Evolutionary conservation across 2,888 invertebrate genomes (phyloP), one percentile per base, ranked within the genome.

Genomic region (Agrochola lota): DNA sequence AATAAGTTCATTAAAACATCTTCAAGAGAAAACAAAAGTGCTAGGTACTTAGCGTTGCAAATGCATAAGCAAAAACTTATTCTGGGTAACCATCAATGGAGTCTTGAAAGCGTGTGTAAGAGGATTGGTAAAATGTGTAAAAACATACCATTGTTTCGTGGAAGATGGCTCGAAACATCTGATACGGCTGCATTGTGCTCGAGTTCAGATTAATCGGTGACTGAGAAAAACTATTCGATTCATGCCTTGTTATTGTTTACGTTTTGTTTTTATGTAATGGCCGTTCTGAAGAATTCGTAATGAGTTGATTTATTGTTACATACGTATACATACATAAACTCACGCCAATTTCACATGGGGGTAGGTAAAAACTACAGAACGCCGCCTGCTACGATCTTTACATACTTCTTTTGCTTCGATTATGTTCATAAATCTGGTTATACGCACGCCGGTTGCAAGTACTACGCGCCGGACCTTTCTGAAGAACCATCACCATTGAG

Each of bases 41-140:
- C 43, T 66, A n/a, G n/a, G n/a, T n/a, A 77, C 12, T 73, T 77
- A 77, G 74, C 74, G 73, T 55, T 68, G 57, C 60, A 62, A 26
- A 74, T 81, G 87, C 82, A 71, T 79, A 70, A 71, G 68, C 80
- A 93, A 92, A 89, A 92, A 93, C 89, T 71, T 66, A 84, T 89
- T 85, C 85, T 71, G 86, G 86, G 90, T 91, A 91, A 90, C 84
- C 85, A 85, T 90, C 82, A 90, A 90, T 89, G 81, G 86, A 81
- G 74, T 89, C 90, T 91, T 92, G 95, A 95, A 95, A 94, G 95
- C 91, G 85, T 78, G 90, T 71, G 77, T 94, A 95, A 85, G 94
- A 94, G 91, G 83, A 81, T 72, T 75, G 62, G 59, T 78, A 86
- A 91, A 92, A 79, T 68, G 40, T 63, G 7, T 67, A 79, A 92